These are phyloP conservation scores for Tenthredo notha DNA, from an alignment of 2,888 invertebrate species.

Conservation along the genomic window DNA sequence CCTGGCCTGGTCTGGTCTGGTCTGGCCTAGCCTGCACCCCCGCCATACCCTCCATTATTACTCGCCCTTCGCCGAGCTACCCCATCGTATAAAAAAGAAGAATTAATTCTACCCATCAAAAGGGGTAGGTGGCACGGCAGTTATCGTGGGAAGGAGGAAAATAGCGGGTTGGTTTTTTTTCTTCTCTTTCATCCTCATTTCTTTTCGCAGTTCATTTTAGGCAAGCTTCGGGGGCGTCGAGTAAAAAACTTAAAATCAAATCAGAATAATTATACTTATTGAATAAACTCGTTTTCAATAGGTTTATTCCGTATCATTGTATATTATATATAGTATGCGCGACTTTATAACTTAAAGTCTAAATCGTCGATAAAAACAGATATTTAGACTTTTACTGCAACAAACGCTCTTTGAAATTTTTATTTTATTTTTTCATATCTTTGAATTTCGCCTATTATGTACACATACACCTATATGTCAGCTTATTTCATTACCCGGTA, in stretches of 20 bases:
- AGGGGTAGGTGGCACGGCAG: neutral
- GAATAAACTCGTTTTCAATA: neutral
- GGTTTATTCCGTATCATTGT: neutral
- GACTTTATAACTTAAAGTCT: neutral
- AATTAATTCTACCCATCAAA: slow-evolving; percentile 15
- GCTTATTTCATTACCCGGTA: neutral
- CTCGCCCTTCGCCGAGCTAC: neutral
- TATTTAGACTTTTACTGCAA: neutral
- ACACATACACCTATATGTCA: no score
- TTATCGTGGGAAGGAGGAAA: slow-evolving; percentile 9
- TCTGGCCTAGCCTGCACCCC: neutral
- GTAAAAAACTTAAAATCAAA: neutral
- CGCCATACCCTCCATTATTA: neutral
- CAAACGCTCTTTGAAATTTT: neutral
- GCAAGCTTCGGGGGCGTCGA: neutral
- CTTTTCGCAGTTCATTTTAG: neutral
- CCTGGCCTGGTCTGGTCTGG: neutral
- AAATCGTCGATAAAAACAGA: slow-evolving; percentile 3
- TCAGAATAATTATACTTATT: neutral
- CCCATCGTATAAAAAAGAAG: slow-evolving; percentile 13
- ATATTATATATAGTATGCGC: neutral
- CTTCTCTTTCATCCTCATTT: neutral
- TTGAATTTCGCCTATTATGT: no score
- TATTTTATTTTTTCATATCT: no score
- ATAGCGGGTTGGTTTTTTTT: neutral